Evolutionary conservation across 2,888 invertebrate genomes (phyloP).

Genomic region (Pheosia gnoma): DNA sequence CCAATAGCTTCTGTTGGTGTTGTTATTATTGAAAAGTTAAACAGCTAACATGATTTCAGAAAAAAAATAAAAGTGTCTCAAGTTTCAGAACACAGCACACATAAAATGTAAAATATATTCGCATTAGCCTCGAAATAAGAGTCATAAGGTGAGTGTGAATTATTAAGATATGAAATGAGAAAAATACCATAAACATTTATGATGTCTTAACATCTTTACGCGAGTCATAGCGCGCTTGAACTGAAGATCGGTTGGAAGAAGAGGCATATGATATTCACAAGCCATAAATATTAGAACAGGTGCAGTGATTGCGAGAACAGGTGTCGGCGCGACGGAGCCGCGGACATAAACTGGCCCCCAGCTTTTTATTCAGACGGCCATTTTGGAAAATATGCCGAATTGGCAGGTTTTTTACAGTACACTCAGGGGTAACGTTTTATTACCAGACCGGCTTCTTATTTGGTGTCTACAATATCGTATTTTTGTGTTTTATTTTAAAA

Average conservation of each 20-base stretch:
- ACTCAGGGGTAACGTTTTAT: conserved; percentile 50
- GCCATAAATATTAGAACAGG: conserved; percentile 82
- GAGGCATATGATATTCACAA: conserved; percentile 77
- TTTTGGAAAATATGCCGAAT: conserved; percentile 51
- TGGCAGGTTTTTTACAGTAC: conserved; percentile 54
- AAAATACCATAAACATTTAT: conserved; percentile 42
- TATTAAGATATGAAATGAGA: background rate
- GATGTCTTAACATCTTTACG: conserved; percentile 41
- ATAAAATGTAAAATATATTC: background rate
- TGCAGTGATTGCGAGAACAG: conserved; percentile 79
- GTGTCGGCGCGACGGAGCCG: conserved; percentile 57
- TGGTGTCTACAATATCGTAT: conserved; percentile 23
- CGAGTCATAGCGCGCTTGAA: conserved; percentile 53
- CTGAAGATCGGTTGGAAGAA: conserved; percentile 63
- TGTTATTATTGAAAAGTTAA: too few species aligned
- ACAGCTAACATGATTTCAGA: too few species aligned
- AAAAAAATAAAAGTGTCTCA: background rate
- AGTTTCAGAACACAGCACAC: background rate
- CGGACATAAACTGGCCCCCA: conserved; percentile 50
- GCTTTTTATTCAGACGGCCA: conserved; percentile 52
- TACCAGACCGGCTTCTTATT: conserved; percentile 28
- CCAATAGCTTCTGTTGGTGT: too few species aligned
- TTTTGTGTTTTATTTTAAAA: conserved; percentile 7
- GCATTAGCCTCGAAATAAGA: background rate
- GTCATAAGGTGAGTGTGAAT: conserved; percentile 3